A percentile compares a stretch with the other conserved stretches of the same genome.
Conservation (phyloP, 64 coral and sea anemone genomes). For the Stylophora pistillata region DNA sequence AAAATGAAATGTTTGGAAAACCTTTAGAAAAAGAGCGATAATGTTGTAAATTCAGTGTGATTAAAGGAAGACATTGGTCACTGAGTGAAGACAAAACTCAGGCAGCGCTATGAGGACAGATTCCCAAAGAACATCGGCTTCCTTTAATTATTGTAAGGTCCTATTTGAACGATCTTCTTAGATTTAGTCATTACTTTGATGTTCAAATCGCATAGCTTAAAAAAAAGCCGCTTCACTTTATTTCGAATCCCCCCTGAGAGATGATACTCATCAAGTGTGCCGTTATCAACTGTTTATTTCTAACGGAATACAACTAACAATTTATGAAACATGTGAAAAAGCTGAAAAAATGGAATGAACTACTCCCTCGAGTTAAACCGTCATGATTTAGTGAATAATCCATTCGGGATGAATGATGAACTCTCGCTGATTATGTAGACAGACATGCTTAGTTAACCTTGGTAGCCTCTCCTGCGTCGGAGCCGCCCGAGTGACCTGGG, state of each 20-base stretch:
- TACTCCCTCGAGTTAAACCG: not conserved
- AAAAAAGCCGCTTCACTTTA: not conserved
- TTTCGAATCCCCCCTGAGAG: not conserved
- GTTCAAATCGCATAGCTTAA: not conserved
- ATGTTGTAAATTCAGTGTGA: no score
- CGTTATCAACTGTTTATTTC: not conserved
- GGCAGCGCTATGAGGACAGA: no score
- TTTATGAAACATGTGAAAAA: not conserved
- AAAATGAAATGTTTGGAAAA: no score
- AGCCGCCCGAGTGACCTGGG: constrained; percentile 53
- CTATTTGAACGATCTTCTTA: not conserved
- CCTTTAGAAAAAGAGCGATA: no score
- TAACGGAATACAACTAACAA: not conserved
- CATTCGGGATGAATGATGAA: constrained; percentile 77
- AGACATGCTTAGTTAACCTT: not conserved
- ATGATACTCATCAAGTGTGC: not conserved
- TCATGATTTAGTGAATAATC: constrained; percentile 34
- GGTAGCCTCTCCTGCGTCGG: constrained; percentile 8
- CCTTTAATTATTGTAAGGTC: no score
- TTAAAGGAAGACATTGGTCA: no score
- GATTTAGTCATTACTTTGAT: not conserved
- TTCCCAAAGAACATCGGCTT: no score
- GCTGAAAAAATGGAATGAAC: not conserved
- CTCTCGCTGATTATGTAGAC: constrained; percentile 25
- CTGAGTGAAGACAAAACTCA: no score